Evolutionary conservation across 2,113 vertebrate genomes (phyloP), one percentile per base, ranked within the genome.

Genomic region (Blennius ocellaris): DNA sequence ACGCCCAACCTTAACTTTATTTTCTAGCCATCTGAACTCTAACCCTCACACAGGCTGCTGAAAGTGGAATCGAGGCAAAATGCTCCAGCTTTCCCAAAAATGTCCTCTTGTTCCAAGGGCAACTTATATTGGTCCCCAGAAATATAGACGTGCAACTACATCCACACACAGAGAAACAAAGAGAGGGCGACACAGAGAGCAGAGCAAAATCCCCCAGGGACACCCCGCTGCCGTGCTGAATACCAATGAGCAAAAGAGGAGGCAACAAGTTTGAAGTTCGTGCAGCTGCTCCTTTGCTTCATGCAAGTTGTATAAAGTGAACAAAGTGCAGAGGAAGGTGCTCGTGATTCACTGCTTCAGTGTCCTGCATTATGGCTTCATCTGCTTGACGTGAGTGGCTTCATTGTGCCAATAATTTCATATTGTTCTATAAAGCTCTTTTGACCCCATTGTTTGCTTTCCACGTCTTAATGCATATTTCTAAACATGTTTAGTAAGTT

Each of bases 241-340:
- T 89, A 84, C 56, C 40, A 90, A 88, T 87, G 72, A 82, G 64
- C 30, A 44, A 61, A 66, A 70, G 11, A 39, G 41, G 17, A 30
- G 58, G 43, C 70, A 79, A 84, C 51, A 52, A 73, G 68, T 80
- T 38, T 47, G 44, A 65, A 72, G 76, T 77, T 61, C 50, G 62
- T 64, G 65, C 62, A 83, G 52, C 80, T 77, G 69, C 78, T 51
- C 6, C 57, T 84, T 57, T 71, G 68, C 37, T 44, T 38, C 5
- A 11, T 76, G 57, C 49, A 36, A 40, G 60, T 56, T 56, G 12
- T 40, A 53, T 58, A 3, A 45, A 30, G 38, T 11, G 9, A 30
- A 30, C 11, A 57, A 5, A 15, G 36, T 65, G 40, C 15, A 57
- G 10, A n/a, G 8, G n/a, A 56, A 11, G 5, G 45, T 30, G 16